phyloP scores from a whole-genome alignment of 2,797 vertebrate species.

The Pterois miles region DNA sequence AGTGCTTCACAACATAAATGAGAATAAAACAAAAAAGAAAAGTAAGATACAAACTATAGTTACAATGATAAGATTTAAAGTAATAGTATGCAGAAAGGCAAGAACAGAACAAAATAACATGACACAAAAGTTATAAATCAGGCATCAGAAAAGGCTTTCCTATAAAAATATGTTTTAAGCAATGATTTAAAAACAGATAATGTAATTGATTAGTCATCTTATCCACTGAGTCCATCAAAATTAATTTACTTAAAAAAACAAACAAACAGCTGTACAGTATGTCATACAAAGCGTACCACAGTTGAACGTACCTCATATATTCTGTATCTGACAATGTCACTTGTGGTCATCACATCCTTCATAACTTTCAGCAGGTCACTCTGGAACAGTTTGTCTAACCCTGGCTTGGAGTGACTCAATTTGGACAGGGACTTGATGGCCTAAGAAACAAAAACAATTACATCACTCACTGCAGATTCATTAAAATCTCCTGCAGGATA shows the following conservation, averaged over 20 bases:
- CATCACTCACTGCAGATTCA: background rate
- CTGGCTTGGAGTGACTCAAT: slow-evolving; percentile 86
- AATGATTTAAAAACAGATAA: too few relatives aligned
- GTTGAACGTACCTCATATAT: slow-evolving; percentile 90
- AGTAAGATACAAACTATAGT: too few relatives aligned
- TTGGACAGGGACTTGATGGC: slow-evolving; percentile 89
- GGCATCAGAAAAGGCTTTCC: too few relatives aligned
- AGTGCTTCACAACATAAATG: too few relatives aligned
- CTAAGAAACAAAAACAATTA: slow-evolving; percentile 64
- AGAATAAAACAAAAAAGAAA: too few relatives aligned
- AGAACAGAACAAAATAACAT: too few relatives aligned
- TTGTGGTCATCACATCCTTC: slow-evolving; percentile 90
- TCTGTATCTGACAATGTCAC: slow-evolving; percentile 91
- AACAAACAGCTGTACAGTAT: background rate
- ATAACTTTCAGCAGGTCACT: slow-evolving; percentile 87
- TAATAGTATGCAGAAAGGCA: too few relatives aligned
- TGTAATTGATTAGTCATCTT: background rate
- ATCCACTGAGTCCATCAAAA: background rate
- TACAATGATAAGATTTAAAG: too few relatives aligned
- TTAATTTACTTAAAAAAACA: background rate
- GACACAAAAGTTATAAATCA: too few relatives aligned
- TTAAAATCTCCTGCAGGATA: background rate
- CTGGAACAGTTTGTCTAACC: slow-evolving; percentile 90
- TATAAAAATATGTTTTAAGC: too few relatives aligned
- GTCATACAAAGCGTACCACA: background rate